Conservation (phyloP, 2,888 invertebrate species). For the Polyommatus icarus region DNA sequence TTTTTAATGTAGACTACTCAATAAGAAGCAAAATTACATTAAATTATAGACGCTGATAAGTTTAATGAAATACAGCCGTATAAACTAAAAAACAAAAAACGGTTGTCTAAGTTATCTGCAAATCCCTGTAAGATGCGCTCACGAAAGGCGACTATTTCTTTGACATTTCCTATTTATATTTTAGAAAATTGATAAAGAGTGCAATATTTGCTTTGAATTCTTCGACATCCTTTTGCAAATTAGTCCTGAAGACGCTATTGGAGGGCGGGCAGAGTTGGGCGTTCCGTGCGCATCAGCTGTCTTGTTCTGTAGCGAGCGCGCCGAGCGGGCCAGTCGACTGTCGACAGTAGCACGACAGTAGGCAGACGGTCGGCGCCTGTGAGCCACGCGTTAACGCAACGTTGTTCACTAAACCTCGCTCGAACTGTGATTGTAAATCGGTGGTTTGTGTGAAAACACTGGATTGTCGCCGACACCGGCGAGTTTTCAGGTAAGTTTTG, state of each 20-base stretch:
- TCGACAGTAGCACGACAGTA: not conserved
- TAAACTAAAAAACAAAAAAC: too few relatives aligned
- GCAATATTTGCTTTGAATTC: too few relatives aligned
- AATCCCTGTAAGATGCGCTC: too few relatives aligned
- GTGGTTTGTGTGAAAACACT: conserved; percentile 3
- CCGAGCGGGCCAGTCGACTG: not conserved
- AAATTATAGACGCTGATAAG: too few relatives aligned
- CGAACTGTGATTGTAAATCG: not conserved
- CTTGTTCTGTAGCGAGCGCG: not conserved
- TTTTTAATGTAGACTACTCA: too few relatives aligned
- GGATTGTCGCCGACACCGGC: conserved; percentile 5
- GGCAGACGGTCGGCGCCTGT: not conserved
- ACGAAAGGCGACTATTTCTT: too few relatives aligned
- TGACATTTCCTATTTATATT: too few relatives aligned
- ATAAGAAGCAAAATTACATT: too few relatives aligned
- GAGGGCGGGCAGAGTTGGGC: not conserved
- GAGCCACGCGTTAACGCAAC: not conserved
- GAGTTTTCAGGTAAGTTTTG: not conserved
- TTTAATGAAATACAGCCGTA: too few relatives aligned
- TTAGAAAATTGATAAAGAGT: too few relatives aligned
- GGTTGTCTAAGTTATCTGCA: too few relatives aligned
- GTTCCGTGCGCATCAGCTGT: not conserved
- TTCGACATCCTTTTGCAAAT: too few relatives aligned
- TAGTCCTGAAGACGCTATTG: not conserved
- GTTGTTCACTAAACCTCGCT: not conserved